These are phyloP conservation scores for Coptodon bakossiorum DNA, from an alignment of 2,113 vertebrate species.

Conservation along the genomic window DNA sequence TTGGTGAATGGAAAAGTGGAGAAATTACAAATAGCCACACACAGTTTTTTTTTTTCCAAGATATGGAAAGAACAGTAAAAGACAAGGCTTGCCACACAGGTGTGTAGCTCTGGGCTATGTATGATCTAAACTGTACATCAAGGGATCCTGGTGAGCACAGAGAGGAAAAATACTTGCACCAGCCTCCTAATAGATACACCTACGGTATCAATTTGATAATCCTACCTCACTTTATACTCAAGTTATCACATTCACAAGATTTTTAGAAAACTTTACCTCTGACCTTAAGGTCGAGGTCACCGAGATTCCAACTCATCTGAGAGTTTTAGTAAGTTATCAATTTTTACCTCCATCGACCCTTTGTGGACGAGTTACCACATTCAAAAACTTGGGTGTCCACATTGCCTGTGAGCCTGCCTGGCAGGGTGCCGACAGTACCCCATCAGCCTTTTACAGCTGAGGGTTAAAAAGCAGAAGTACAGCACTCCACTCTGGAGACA, in stretches of 20 bases:
- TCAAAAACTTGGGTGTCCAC: neutral
- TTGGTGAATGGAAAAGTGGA: neutral
- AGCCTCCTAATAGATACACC: neutral
- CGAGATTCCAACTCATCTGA: neutral
- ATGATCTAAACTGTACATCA: neutral
- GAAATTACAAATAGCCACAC: neutral
- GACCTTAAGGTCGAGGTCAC: neutral
- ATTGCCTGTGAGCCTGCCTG: neutral
- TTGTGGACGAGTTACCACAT: neutral
- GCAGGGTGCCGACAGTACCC: neutral
- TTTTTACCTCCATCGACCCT: neutral
- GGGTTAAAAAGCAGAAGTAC: neutral
- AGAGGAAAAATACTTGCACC: neutral
- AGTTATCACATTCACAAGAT: neutral
- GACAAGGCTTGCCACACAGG: neutral
- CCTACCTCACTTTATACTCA: neutral
- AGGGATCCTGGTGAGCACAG: neutral
- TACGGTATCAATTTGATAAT: neutral
- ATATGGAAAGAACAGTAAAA: neutral
- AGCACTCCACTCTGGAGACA: neutral
- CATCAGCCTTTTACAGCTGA: neutral
- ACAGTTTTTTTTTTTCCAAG: neutral
- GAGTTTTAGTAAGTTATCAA: neutral
- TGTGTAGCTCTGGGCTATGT: neutral
- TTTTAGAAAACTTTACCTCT: neutral